A percentile compares a stretch with the other conserved stretches of the same genome.
Conservation (phyloP, 2,888 invertebrate genomes). For the Metacarcinus magister region DNA sequence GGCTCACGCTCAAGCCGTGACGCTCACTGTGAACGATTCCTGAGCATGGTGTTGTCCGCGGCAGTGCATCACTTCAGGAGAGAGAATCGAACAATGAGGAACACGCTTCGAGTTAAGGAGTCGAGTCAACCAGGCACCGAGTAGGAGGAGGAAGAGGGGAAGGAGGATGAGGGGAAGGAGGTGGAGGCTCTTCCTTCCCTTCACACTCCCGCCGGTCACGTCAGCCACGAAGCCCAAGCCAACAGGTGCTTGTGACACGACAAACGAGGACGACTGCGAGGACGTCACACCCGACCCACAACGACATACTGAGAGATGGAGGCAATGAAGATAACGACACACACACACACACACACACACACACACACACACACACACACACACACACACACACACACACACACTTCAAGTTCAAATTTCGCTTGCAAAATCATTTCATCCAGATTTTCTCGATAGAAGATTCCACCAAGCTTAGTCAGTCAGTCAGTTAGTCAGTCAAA, state of each 20-base stretch:
- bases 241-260: neutral
- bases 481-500: neutral
- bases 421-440: neutral
- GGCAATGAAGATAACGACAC: conserved; percentile 13
- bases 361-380: conserved; percentile 15
- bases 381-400: neutral
- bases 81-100: neutral
- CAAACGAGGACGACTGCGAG: neutral
- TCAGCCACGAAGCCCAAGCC: neutral
- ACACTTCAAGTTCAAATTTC: neutral
- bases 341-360: conserved; percentile 21
- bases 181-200: neutral
- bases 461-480: neutral
- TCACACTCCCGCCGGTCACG: neutral
- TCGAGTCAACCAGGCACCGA: neutral
- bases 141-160: neutral
- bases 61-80: neutral
- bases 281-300: neutral
- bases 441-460: neutral
- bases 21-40: neutral
- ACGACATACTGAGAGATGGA: neutral
- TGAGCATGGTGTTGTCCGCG: neutral
- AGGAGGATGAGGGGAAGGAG: neutral
- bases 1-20: neutral
- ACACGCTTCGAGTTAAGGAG: conserved; percentile 19